Base-by-base conservation (phyloP, 2,888 invertebrate species). In the Drosophila rubida region DNA sequence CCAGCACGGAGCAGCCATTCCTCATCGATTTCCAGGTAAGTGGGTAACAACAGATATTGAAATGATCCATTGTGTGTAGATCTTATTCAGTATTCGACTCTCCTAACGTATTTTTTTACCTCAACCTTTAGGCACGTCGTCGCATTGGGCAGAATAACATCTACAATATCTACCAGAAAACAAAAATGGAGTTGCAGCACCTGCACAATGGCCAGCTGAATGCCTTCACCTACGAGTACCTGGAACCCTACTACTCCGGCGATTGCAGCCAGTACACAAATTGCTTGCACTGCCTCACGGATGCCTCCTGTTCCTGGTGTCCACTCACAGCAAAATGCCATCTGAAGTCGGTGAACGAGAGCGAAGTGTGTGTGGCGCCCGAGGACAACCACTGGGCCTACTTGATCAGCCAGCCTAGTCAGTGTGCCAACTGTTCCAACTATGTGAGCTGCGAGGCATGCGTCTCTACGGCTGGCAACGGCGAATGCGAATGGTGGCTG, bases 251-350 rank as follows among this genome's bases (percentile, higher is more conserved):
- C 91, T 96, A 95, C 57, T 95, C 95, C 62, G 96, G 96, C 0
- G 93, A 95, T 25, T 98, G 98, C 89, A 92, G 93, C 0, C 93
- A 94, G 54, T 96, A 97, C 91, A 94, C 93, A 73, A 98, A 97
- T 91, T 98, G 98, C 87, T 92, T 97, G 30, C 94, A 97, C 69
- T 98, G 98, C 89, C 93, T 98, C 55, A 95, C 96, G 0, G 98
- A 98, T 91, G 95, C 96, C 0, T 94, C 95, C 13, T 98, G 98
- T 89, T 97, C 97, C 1, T 98, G 98, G 98, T 98, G 98, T 90
- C 96, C 96, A 69, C 90, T 95, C 8, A 95, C 94, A n/a, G 93
- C 94, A 71, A 93, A 93, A 48, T 97, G 97, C 90, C 93, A 97
- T 75, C 92, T 94, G 5, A 93, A 96, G 30, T 92, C 93, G 11